Evolutionary conservation across 1,140 invertebrate genomes (phyloP), one percentile per base, ranked within the genome.

Genomic region (Eriosoma lanigerum): DNA sequence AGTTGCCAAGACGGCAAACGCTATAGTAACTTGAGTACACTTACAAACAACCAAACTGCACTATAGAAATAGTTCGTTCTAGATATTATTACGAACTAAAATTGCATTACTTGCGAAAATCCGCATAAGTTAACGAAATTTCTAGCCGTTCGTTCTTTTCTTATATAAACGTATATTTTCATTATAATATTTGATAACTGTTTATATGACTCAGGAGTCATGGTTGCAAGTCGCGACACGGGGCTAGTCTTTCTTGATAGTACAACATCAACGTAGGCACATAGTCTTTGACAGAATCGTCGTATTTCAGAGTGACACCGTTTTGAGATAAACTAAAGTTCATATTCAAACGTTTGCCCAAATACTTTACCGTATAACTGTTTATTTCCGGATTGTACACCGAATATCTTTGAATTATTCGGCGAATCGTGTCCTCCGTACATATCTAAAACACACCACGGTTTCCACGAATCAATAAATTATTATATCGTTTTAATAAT

Each of bases 391-490:
- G 32, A 19, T 60, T 76, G 2, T 76, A 60, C 38, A 8, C 13
- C 2, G 13, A 19, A 38, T 76, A 76, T 12, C 73, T 58, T 46
- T 76, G n/a, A 32, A 76, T 5, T 21, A 76, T 76, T 3, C 73
- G 32, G 12, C 13, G 19, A 19, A 76, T n/a, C 1, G 50, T 76
- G n/a, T 76, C 73, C 32, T 76, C 73, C 21, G 24, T 6, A 26
- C 73, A 76, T 19, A 60, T 13, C 73, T 76, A 29, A 21, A 73
- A 75, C 1, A 3, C 10, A 29, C 38, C 4, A 15, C 66, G 1
- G 24, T 2, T 38, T 29, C n/a, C n/a, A n/a, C n/a, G n/a, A 64
- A 38, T 66, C 19, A 4, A 38, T 38, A 38, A 38, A 38, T 38
- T 44, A 46, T 21, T 68, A 13, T 46, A 44, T 38, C 8, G 32